Percentiles rank a stretch among this genome's conserved stretches.
Evolutionary conservation across 2,113 vertebrate genomes (phyloP).

Genomic region (Cygnus buccinator): DNA sequence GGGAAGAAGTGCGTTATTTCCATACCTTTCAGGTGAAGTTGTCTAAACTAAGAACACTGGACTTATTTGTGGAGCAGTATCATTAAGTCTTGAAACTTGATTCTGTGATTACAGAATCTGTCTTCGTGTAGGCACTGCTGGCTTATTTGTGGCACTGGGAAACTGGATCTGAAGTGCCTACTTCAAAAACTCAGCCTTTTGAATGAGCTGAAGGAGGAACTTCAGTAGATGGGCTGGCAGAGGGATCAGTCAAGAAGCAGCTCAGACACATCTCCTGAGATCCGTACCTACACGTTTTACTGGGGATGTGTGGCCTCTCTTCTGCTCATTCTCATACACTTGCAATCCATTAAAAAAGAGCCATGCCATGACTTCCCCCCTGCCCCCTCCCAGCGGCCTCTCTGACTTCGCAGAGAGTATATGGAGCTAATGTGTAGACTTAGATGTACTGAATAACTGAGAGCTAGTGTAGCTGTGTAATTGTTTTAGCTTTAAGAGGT

Average conservation of each 20-base stretch:
- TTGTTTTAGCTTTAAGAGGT: not conserved
- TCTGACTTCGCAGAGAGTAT: not conserved
- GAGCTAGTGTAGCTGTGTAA: not conserved
- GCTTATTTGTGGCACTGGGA: not conserved
- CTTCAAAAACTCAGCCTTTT: not conserved
- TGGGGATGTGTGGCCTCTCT: not conserved
- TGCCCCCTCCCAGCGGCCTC: not conserved
- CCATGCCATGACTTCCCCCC: not conserved
- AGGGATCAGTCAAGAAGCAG: conserved; percentile 30
- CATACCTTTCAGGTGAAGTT: not conserved
- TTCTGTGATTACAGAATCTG: conserved; percentile 34
- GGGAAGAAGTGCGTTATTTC: not conserved
- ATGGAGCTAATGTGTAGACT: not conserved
- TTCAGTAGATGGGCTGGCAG: conserved; percentile 14
- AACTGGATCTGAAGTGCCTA: conserved; percentile 26
- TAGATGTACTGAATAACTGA: not conserved
- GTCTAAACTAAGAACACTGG: conserved; percentile 4
- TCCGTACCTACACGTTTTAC: not conserved
- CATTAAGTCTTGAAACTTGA: conserved; percentile 12
- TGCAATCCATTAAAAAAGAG: not conserved
- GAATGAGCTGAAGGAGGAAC: conserved; percentile 26
- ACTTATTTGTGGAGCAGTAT: conserved; percentile 12
- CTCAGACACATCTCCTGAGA: not conserved
- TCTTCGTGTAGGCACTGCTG: not conserved
- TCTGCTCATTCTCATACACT: not conserved